Evolutionary conservation across 2,797 vertebrate species (phyloP).

Genomic region (Enteromius argenteus): DNA sequence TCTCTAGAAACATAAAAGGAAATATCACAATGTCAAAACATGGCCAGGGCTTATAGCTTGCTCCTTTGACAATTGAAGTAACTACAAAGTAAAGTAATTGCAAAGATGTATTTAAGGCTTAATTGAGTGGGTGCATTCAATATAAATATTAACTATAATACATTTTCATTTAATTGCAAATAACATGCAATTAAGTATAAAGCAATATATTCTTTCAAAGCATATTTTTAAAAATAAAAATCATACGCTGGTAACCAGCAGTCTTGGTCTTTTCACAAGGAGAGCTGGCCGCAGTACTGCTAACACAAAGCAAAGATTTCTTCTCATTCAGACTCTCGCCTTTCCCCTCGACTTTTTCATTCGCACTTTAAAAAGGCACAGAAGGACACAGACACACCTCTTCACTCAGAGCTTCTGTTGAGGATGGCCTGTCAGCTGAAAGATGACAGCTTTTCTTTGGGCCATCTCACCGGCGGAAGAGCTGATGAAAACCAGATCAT

Average conservation of each 20-base stretch:
- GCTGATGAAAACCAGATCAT: slow-evolving; percentile 52
- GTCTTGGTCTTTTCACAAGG: background rate
- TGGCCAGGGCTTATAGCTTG: background rate
- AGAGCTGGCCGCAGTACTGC: background rate
- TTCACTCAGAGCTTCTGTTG: slow-evolving; percentile 47
- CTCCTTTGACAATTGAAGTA: background rate
- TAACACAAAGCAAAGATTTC: slow-evolving; percentile 4
- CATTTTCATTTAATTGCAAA: background rate
- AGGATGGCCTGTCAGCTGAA: slow-evolving; percentile 52
- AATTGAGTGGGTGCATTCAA: background rate
- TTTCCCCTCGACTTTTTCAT: slow-evolving; percentile 33
- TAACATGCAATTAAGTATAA: background rate
- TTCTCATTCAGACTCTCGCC: slow-evolving; percentile 5
- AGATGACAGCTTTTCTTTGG: slow-evolving; percentile 53
- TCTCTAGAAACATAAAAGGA: background rate
- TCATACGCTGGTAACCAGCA: background rate
- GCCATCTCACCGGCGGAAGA: slow-evolving; percentile 37
- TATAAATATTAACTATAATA: background rate
- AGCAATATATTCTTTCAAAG: background rate
- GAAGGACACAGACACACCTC: slow-evolving; percentile 63
- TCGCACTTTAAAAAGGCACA: slow-evolving; percentile 56
- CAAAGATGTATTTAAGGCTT: background rate
- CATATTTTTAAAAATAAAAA: background rate
- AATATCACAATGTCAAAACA: background rate
- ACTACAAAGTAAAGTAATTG: background rate